Conservation (phyloP, 2,888 invertebrate genomes). For the Campoplex nolae region DNA sequence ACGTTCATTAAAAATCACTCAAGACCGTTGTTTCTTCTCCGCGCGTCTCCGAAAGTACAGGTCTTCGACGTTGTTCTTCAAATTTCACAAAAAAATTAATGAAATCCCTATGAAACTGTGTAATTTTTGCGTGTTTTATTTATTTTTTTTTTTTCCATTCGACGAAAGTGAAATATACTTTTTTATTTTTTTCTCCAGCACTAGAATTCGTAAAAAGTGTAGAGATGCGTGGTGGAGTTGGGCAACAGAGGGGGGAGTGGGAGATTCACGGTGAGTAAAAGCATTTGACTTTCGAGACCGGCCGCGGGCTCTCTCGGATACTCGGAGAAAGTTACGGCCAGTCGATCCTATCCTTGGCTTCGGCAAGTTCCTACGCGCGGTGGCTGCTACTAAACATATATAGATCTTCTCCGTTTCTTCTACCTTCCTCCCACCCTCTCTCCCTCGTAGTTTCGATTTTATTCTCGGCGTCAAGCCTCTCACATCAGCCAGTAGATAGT, state of each 20-base stretch:
- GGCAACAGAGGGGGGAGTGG: neutral
- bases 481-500: conserved; percentile 13
- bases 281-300: conserved; percentile 69
- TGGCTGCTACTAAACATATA: conserved; percentile 37
- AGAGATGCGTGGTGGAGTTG: neutral
- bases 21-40: too few species aligned
- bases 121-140: neutral
- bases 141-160: neutral
- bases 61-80: neutral
- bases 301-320: conserved; percentile 48
- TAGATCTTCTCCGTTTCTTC: conserved; percentile 1
- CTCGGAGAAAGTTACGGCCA: conserved; percentile 65
- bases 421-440: neutral
- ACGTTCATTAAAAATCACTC: neutral
- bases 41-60: too few species aligned
- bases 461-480: conserved; percentile 44
- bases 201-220: conserved; percentile 18
- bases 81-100: neutral
- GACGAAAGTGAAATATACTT: conserved; percentile 13
- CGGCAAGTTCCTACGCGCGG: conserved; percentile 27
- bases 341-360: conserved; percentile 46
- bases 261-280: conserved; percentile 52
- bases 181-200: neutral
- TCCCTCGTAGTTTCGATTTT: neutral
- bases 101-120: neutral